A percentile compares a stretch with the other conserved stretches of the same genome.
Evolutionary conservation across 1,140 invertebrate species (phyloP).

Genomic region (Ceratina calcarata): DNA sequence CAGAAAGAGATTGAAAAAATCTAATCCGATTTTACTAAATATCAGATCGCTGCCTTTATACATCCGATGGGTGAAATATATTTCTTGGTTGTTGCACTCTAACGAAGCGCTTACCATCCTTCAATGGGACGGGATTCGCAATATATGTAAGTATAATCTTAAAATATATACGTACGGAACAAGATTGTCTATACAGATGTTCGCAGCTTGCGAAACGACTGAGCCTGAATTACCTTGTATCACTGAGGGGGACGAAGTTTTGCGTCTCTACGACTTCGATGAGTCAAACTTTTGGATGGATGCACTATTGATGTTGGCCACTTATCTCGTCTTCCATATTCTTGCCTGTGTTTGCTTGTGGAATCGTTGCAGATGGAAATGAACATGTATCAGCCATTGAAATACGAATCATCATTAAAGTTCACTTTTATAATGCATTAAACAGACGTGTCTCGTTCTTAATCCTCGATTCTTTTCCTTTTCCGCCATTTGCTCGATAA

Average conservation of each 20-base stretch:
- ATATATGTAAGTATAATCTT: conserved; percentile 85
- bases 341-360: conserved; percentile 85
- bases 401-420: background rate
- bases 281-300: conserved; percentile 84
- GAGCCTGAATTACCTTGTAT: conserved; percentile 85
- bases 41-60: conserved; percentile 88
- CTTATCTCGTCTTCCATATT: conserved; percentile 87
- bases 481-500: too few relatives aligned
- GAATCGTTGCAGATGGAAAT: conserved; percentile 84
- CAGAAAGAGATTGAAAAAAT: background rate
- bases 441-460: too few relatives aligned
- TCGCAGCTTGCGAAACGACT: conserved; percentile 83
- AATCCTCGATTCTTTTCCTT: too few relatives aligned
- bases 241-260: conserved; percentile 85
- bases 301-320: conserved; percentile 83
- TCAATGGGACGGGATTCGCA: conserved; percentile 88
- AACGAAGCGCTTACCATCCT: conserved; percentile 92
- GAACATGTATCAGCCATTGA: conserved; percentile 55
- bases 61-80: conserved; percentile 91
- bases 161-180: background rate
- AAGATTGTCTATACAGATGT: background rate
- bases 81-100: conserved; percentile 96
- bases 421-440: conserved; percentile 1
- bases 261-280: conserved; percentile 87
- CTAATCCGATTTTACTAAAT: background rate